Percentiles rank a stretch among this genome's conserved stretches.
These are phyloP conservation scores for Drosophila miranda DNA, from an alignment of 1,140 invertebrate species.

Conservation along the genomic window DNA sequence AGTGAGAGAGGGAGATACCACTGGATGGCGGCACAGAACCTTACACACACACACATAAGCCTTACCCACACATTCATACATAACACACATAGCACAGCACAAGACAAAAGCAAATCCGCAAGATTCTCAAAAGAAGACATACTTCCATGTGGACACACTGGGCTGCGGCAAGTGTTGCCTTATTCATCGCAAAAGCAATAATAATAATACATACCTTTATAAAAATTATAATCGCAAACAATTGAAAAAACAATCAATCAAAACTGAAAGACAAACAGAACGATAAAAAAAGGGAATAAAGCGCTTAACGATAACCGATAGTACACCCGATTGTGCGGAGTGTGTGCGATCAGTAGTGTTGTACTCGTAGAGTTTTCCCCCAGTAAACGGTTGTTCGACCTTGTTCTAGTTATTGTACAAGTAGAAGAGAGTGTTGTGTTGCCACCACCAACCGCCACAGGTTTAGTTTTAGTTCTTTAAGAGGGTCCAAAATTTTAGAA, in stretches of 20 bases:
- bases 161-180: conserved; percentile 39
- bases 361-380: too few species aligned
- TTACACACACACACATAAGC: too few species aligned
- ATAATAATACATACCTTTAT: conserved; percentile 9
- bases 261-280: conserved; percentile 4
- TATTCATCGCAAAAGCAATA: conserved; percentile 39
- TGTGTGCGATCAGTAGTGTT: background rate
- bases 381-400: too few species aligned
- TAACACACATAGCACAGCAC: too few species aligned
- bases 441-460: background rate
- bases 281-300: background rate
- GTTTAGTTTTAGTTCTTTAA: conserved; percentile 36
- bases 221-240: too few species aligned
- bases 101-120: too few species aligned
- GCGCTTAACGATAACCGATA: conserved; percentile 9
- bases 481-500: conserved; percentile 27
- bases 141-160: conserved; percentile 26
- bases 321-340: background rate
- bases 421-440: too few species aligned
- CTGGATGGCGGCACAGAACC: too few species aligned
- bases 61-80: too few species aligned
- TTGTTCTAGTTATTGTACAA: too few species aligned
- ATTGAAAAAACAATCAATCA: conserved; percentile 36
- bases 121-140: background rate
- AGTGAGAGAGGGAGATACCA: too few species aligned